A percentile compares a stretch with the other conserved stretches of the same genome.
These are phyloP conservation scores for Bruchidius siliquastri DNA, from an alignment of 2,888 invertebrate species.

Conservation along the genomic window DNA sequence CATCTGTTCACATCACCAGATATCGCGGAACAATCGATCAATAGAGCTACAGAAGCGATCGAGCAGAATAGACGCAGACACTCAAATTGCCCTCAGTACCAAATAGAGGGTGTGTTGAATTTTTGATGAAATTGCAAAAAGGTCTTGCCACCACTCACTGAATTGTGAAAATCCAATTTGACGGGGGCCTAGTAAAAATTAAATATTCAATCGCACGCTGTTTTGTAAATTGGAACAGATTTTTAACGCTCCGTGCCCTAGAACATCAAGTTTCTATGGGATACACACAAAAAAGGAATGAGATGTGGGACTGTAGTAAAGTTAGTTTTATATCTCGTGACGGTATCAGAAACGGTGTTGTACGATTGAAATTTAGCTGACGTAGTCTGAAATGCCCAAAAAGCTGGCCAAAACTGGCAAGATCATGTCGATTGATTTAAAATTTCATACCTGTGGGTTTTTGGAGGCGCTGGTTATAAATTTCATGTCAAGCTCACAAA, in stretches of 20 bases:
- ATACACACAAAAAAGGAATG: not conserved
- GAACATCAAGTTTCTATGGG: not conserved
- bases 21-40: too few relatives aligned
- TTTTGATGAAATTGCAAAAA: not conserved
- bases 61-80: conserved; percentile 3
- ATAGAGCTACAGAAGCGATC: not conserved
- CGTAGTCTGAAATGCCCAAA: too few relatives aligned
- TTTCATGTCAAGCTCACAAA: too few relatives aligned
- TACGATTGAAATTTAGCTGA: too few relatives aligned
- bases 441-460: too few relatives aligned
- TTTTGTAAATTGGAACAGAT: not conserved
- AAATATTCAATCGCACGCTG: conserved; percentile 12
- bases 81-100: not conserved
- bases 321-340: too few relatives aligned
- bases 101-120: not conserved
- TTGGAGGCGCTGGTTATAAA: too few relatives aligned
- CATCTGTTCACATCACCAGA: too few relatives aligned
- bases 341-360: too few relatives aligned
- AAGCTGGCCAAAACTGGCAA: too few relatives aligned
- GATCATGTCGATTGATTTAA: too few relatives aligned
- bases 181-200: conserved; percentile 17
- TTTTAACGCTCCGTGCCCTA: not conserved
- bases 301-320: not conserved
- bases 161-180: conserved; percentile 22
- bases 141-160: conserved; percentile 4